Evolutionary conservation across 1,140 invertebrate species (phyloP).

Genomic region (Cardiocondyla obscurior): DNA sequence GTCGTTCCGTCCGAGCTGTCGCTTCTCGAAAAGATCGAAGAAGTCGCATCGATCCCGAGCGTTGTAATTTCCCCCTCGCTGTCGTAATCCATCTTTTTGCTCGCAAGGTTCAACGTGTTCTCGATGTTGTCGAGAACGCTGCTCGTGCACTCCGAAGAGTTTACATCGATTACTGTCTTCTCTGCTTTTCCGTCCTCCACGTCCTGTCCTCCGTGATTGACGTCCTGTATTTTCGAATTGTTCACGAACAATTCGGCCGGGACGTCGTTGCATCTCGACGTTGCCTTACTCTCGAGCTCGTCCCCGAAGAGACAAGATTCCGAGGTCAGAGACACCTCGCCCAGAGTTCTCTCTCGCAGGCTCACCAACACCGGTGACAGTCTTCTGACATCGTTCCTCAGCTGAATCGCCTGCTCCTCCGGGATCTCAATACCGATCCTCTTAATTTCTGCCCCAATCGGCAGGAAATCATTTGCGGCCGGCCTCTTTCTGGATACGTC

Average conservation of each 20-base stretch:
- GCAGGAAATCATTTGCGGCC: conserved; percentile 72
- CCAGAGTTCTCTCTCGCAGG: conserved; percentile 79
- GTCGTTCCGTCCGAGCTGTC: conserved; percentile 4
- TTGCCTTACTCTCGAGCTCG: background rate
- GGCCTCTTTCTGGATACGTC: conserved; percentile 66
- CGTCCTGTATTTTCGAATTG: background rate
- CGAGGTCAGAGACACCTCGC: conserved; percentile 80
- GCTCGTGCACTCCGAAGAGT: background rate
- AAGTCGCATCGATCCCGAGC: conserved; percentile 18
- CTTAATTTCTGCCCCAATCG: conserved; percentile 76
- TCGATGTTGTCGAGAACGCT: background rate
- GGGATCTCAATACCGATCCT: conserved; percentile 80
- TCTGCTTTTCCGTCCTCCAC: background rate
- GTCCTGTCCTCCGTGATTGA: no score
- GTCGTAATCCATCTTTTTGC: background rate
- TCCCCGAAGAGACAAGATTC: conserved; percentile 66
- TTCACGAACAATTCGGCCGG: background rate
- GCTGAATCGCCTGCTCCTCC: conserved; percentile 78
- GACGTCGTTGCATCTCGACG: background rate
- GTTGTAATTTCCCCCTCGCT: background rate
- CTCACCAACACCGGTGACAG: conserved; percentile 81
- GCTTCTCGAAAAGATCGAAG: background rate
- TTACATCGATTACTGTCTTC: background rate
- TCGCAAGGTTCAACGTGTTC: background rate
- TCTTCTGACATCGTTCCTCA: conserved; percentile 79